Percentiles rank a stretch among this genome's conserved stretches.
Conservation (phyloP, 2,888 invertebrate genomes). For the Diaphora mendica region DNA sequence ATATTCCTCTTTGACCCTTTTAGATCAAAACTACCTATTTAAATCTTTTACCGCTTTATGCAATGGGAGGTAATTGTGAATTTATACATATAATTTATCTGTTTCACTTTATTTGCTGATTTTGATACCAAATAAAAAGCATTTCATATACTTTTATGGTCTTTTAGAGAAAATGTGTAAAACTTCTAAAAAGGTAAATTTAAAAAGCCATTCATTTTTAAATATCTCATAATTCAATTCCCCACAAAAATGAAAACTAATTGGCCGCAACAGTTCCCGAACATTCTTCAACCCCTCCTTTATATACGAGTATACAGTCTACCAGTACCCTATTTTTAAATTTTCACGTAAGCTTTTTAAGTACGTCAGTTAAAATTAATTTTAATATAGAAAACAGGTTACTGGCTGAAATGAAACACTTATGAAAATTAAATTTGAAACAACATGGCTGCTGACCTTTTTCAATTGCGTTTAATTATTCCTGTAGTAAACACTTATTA, state of each 20-base stretch:
- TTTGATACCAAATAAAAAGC: too few species aligned
- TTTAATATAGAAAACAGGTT: slow-evolving; percentile 39
- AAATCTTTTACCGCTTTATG: neutral
- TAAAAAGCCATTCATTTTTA: too few species aligned
- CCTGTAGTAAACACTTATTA: neutral
- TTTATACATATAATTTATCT: neutral
- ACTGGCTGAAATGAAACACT: slow-evolving; percentile 33
- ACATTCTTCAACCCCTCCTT: slow-evolving; percentile 28
- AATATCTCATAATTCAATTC: slow-evolving; percentile 37
- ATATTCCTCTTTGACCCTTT: neutral
- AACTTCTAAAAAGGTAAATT: too few species aligned
- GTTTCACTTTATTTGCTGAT: neutral
- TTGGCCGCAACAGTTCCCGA: slow-evolving; percentile 36
- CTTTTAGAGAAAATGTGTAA: too few species aligned
- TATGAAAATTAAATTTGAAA: slow-evolving; percentile 45
- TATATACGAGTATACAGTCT: slow-evolving; percentile 39
- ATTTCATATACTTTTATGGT: too few species aligned
- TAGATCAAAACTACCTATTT: neutral
- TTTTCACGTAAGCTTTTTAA: slow-evolving; percentile 34
- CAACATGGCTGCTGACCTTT: slow-evolving; percentile 21
- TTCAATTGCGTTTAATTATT: slow-evolving; percentile 2
- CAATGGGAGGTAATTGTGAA: neutral
- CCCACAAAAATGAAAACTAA: slow-evolving; percentile 36
- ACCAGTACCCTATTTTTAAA: slow-evolving; percentile 31
- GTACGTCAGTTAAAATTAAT: slow-evolving; percentile 32